Conservation (phyloP, 2,113 vertebrate species). For the Stigmatopora argus region DNA sequence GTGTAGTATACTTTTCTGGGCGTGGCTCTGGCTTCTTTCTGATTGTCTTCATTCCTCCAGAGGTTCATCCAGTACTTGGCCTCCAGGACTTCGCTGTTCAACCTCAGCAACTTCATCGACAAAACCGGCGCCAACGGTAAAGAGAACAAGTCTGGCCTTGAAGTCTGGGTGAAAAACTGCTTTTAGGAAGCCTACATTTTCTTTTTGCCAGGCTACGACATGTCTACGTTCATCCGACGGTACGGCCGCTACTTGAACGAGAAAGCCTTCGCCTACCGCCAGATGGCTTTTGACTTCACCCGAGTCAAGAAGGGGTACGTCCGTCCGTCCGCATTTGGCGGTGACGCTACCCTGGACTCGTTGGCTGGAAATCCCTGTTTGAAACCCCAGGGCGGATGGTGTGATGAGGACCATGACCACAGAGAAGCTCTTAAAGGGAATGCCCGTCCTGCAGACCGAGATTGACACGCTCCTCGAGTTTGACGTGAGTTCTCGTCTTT, state of each 20-base stretch:
- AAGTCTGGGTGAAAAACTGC: not conserved
- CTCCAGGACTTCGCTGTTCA: slow-evolving; percentile 96
- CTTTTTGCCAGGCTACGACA: slow-evolving; percentile 80
- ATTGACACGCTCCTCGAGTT: slow-evolving; percentile 97
- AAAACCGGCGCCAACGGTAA: slow-evolving; percentile 98
- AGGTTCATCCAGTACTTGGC: slow-evolving; percentile 99
- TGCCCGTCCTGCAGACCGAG: slow-evolving; percentile 94
- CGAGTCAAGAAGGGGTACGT: slow-evolving; percentile 97
- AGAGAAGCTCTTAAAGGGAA: slow-evolving; percentile 95
- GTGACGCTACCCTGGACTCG: not conserved
- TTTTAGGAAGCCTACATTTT: not conserved
- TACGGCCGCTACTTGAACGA: slow-evolving; percentile 98
- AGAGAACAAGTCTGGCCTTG: slow-evolving; percentile 15
- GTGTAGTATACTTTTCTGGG: too few species aligned
- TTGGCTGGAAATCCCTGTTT: not conserved
- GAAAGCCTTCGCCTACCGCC: slow-evolving; percentile 96
- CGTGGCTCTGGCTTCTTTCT: not conserved
- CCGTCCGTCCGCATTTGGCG: not conserved
- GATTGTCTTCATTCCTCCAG: slow-evolving; percentile 59
- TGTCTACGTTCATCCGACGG: slow-evolving; percentile 94
- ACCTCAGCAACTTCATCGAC: slow-evolving; percentile 99
- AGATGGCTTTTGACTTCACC: slow-evolving; percentile 99
- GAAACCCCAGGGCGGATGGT: slow-evolving; percentile 81
- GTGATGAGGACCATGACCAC: slow-evolving; percentile 97
- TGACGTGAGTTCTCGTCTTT: slow-evolving; percentile 73